Evolutionary conservation across 2,113 vertebrate species (phyloP).

Genomic region (Pachycephala philippinensis): DNA sequence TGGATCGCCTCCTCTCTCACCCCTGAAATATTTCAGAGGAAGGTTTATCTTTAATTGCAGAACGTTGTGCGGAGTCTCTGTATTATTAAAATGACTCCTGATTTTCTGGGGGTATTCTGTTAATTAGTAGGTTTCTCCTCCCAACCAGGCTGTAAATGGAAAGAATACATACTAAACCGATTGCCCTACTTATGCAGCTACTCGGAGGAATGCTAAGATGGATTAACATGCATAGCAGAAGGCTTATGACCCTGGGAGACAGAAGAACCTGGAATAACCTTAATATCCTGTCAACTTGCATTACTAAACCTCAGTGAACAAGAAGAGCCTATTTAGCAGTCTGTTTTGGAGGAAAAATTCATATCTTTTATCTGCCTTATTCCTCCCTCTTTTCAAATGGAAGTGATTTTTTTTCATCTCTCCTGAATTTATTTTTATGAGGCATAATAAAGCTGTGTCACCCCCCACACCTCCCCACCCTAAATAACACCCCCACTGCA

Average conservation of each 20-base stretch:
- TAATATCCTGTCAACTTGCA: conserved; percentile 82
- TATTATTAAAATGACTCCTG: conserved; percentile 37
- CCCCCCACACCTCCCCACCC: not conserved
- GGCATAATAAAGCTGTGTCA: not conserved
- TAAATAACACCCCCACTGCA: not conserved
- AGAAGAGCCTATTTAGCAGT: conserved; percentile 77
- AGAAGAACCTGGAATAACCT: conserved; percentile 83
- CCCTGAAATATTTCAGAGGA: not conserved
- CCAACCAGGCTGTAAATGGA: conserved; percentile 59
- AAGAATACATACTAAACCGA: conserved; percentile 67
- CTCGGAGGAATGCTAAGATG: conserved; percentile 71
- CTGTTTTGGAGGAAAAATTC: conserved; percentile 63
- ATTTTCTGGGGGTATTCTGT: conserved; percentile 53
- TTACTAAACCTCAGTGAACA: conserved; percentile 80
- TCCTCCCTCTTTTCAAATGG: conserved; percentile 23
- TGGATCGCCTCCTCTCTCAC: not conserved
- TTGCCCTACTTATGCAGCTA: conserved; percentile 77
- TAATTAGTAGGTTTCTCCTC: conserved; percentile 71
- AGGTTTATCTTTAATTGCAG: conserved; percentile 21
- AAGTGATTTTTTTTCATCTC: not conserved
- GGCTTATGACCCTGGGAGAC: conserved; percentile 81
- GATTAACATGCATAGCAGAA: conserved; percentile 81
- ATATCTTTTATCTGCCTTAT: conserved; percentile 40
- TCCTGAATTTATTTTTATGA: not conserved
- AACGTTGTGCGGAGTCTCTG: not conserved